phyloP scores from a whole-genome alignment of 2,888 invertebrate genomes.

The Baccha elongata region DNA sequence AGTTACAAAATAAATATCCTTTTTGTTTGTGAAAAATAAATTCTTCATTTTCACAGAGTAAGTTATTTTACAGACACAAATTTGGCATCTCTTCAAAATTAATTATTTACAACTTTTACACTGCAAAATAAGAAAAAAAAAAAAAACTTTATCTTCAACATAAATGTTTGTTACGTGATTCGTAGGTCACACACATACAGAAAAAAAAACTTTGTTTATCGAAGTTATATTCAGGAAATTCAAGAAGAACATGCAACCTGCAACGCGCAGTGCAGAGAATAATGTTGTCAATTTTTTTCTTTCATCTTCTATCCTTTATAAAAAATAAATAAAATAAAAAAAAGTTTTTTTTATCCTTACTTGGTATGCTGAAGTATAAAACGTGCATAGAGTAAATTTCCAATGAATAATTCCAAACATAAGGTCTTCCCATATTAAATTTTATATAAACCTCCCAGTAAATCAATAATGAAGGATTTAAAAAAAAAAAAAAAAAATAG shows the following conservation, averaged over 20 bases:
- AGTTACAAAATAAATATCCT: too few species aligned
- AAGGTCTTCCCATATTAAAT: conserved; percentile 36
- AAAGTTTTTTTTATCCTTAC: not conserved
- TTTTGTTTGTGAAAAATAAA: too few species aligned
- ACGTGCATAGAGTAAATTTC: conserved; percentile 33
- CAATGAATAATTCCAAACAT: conserved; percentile 12
- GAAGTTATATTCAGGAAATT: conserved; percentile 16
- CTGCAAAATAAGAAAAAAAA: not conserved
- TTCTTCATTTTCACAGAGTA: too few species aligned
- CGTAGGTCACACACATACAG: conserved; percentile 3
- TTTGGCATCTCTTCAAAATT: conserved; percentile 35
- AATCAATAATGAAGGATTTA: conserved; percentile 53
- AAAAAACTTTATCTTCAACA: conserved; percentile 37
- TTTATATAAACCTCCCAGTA: conserved; percentile 51
- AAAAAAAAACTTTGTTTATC: conserved; percentile 20
- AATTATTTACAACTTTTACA: not conserved
- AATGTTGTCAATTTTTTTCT: conserved; percentile 53
- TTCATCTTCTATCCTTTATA: not conserved
- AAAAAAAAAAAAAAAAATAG: conserved; percentile 1
- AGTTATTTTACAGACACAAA: not conserved
- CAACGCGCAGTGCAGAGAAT: conserved; percentile 63
- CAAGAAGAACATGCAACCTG: conserved; percentile 32
- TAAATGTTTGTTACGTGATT: conserved; percentile 61
- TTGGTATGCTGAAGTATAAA: conserved; percentile 11
- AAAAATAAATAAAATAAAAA: not conserved